Base-by-base conservation (phyloP, 1,140 invertebrate genomes). In the Drosophila varians region DNA sequence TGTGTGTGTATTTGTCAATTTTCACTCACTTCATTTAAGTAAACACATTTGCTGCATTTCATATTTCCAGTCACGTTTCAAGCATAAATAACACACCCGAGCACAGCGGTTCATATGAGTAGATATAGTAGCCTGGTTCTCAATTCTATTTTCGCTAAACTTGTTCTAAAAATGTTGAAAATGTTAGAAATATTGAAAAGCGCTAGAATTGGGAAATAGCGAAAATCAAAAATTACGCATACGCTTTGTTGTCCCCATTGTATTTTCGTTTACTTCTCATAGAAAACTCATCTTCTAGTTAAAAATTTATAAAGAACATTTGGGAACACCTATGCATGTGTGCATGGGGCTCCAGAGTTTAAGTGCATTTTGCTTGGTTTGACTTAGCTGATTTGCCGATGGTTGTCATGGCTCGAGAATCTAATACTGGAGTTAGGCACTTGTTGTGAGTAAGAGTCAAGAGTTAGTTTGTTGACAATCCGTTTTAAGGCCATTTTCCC, bases 31-130 rank as follows among this genome's bases (percentile, higher is more conserved):
- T 86, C 80, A 87, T 86, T 87, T 86, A 75, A 80, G 80, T 80
- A 87, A 86, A 86, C 82, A 86, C 82, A 84, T 84, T 84, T 86
- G 72, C 79, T 86, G 80, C 80, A 86, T 86, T 86, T 80, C 80
- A 86, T 86, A 87, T 86, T 86, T 87, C 82, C 55, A 86, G 80
- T 80, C 80, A 86, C 80, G 80, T 87, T 87, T 69, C 56, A 47
- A 80, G 68, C 82, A 86, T 86, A 86, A 86, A 86, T 80, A 87
- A 70, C 57, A 54, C 45, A 68, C 48, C 52, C 46, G 42, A 36
- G 42, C 61, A 43, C 34, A 55, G 49, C 49, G 34, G 38, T 12
- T 57, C 42, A 77, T 28, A 56, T 51, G 34, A 21, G 26, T 8
- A 21, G 16, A n/a, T 47, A 42, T 36, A 18, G 46, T 26, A 14